Evolutionary conservation across 2,797 vertebrate genomes (phyloP), one percentile per base, ranked within the genome.

Genomic region (Knipowitschia caucasica): DNA sequence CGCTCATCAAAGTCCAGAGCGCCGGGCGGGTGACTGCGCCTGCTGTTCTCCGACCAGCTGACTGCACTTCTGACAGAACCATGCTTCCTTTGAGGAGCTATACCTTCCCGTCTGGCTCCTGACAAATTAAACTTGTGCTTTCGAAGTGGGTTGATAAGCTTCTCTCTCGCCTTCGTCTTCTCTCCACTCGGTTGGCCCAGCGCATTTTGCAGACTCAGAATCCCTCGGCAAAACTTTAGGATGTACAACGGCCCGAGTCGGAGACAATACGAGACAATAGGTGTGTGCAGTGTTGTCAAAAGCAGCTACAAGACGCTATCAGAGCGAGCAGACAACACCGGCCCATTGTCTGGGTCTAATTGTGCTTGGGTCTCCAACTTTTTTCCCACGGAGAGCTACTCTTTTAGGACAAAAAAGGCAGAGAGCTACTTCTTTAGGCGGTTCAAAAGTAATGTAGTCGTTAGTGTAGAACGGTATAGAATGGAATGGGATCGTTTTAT

Each of bases 21-120:
- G 75, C 59, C 55, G 62, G 61, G 56, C 55, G 40, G 57, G 60
- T 71, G 67, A 71, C 74, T 80, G 53, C 14, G 53, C 76, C 70
- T 59, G 72, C 78, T 70, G 75, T 71, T 68, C 61, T 59, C 72
- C 59, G 69, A 77, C 71, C 73, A 71, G 65, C 79, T 75, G 73
- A 75, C 69, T 66, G 18, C 81, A 84, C 82, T 67, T 52, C 76
- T 77, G 78, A 60, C 67, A 83, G 87, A 89, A 64, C 85, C 88
- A 85, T 85, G 69, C 77, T 64, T 27, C 39, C 72, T 84, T 90
- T 89, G 88, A 89, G 71, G 59, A 60, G 71, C 64, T 30, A 33
- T 33, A 39, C 84, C 84, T 64, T 85, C 26, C 89, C 88, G 80
- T 86, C 86, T 78, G 76, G 77, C 81, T 86, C 57, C 77, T 81